Percentiles rank a stretch among this genome's conserved stretches.
Conservation (phyloP, 2,888 invertebrate genomes). For the Crepidodera aurea region DNA sequence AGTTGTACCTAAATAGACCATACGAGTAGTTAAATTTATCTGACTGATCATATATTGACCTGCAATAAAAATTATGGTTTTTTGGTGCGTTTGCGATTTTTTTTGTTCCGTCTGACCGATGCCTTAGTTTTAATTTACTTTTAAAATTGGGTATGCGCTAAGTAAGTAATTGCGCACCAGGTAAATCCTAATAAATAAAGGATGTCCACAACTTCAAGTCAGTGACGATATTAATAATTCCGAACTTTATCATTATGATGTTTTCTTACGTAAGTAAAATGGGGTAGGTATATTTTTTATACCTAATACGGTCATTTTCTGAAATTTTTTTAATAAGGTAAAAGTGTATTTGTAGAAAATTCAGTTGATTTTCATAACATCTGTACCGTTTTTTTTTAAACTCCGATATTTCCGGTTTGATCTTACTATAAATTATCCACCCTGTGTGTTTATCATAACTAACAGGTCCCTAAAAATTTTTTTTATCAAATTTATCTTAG, state of each 20-base stretch:
- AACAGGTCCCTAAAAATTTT: no score
- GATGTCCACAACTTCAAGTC: constrained; percentile 47
- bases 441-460: no score
- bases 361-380: no score
- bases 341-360: not conserved
- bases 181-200: constrained; percentile 57
- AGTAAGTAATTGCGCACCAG: constrained; percentile 70
- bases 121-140: constrained; percentile 39
- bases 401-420: no score
- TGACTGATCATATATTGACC: no score
- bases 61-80: no score
- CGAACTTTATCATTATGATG: constrained; percentile 56
- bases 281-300: constrained; percentile 69
- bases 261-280: constrained; percentile 65
- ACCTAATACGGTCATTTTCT: constrained; percentile 51
- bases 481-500: no score
- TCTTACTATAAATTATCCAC: no score
- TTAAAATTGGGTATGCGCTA: constrained; percentile 59
- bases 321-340: not conserved
- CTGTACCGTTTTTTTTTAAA: no score
- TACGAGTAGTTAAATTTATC: no score
- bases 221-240: constrained; percentile 52
- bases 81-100: not conserved
- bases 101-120: constrained; percentile 2
- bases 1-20: no score